Percentiles rank a stretch among this genome's conserved stretches.
These are phyloP conservation scores for Neuroscelio doddi DNA, from an alignment of 2,888 invertebrate genomes.

Conservation along the genomic window DNA sequence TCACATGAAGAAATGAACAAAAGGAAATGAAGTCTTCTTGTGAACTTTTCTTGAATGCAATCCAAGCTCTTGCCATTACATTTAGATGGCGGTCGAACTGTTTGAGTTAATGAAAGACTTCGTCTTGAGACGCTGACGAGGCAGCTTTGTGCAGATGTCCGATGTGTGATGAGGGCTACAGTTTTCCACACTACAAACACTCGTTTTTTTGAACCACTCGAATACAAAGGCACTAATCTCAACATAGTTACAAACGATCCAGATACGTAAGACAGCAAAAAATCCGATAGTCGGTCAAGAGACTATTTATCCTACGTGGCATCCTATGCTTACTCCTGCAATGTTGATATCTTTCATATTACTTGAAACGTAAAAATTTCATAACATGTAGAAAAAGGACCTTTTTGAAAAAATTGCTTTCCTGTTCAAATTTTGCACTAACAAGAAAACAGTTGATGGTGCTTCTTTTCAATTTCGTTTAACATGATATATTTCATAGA, in stretches of 20 bases:
- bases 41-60: slow-evolving; percentile 57
- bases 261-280: slow-evolving; percentile 9
- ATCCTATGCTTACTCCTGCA: background rate
- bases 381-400: too few species aligned
- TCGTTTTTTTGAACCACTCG: slow-evolving; percentile 21
- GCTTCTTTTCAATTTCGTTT: too few species aligned
- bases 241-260: slow-evolving; percentile 17
- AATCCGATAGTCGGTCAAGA: slow-evolving; percentile 12
- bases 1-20: slow-evolving; percentile 41
- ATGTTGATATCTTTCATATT: too few species aligned
- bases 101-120: slow-evolving; percentile 61
- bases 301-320: slow-evolving; percentile 7
- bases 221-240: slow-evolving; percentile 24
- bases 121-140: slow-evolving; percentile 47
- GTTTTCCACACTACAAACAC: slow-evolving; percentile 34
- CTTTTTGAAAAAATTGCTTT: too few species aligned
- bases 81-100: slow-evolving; percentile 50
- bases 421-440: too few species aligned
- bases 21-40: slow-evolving; percentile 45
- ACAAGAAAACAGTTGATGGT: too few species aligned
- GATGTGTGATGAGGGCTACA: slow-evolving; percentile 33
- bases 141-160: slow-evolving; percentile 46
- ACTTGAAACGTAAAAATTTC: too few species aligned
- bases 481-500: too few species aligned
- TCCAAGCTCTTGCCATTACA: slow-evolving; percentile 54